Percentiles rank a stretch among this genome's conserved stretches.
Conservation (phyloP, 2,888 invertebrate genomes). For the Aporophyla nigra region DNA sequence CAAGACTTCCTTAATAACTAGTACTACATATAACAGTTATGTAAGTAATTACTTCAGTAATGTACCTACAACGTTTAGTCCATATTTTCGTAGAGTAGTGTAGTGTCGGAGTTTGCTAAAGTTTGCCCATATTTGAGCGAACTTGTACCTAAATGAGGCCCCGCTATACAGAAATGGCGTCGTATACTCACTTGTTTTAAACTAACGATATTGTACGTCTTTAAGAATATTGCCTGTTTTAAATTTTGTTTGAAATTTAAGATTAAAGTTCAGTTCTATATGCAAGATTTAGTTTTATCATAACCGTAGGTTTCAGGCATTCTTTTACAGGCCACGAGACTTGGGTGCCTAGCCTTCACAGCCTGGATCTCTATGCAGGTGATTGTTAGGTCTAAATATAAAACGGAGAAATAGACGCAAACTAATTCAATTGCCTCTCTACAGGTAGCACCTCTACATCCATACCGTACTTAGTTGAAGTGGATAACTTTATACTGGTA, state of each 20-base stretch:
- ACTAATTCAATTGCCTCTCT: too few relatives aligned
- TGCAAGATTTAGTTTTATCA: not conserved
- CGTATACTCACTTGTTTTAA: constrained; percentile 60
- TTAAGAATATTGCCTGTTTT: constrained; percentile 48
- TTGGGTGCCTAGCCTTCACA: not conserved
- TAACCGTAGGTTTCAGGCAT: not conserved
- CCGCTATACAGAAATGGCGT: constrained; percentile 53
- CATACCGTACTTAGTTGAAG: too few relatives aligned
- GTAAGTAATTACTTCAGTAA: constrained; percentile 64
- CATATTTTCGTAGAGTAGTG: constrained; percentile 63
- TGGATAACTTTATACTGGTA: too few relatives aligned
- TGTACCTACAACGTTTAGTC: constrained; percentile 60
- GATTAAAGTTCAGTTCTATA: not conserved
- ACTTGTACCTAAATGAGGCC: constrained; percentile 67
- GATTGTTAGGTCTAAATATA: too few relatives aligned
- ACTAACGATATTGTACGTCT: constrained; percentile 60
- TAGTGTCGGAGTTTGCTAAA: constrained; percentile 64
- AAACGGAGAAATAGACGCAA: too few relatives aligned
- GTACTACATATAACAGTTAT: constrained; percentile 39
- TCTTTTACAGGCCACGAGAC: not conserved
- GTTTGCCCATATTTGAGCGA: constrained; percentile 69
- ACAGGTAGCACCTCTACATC: too few relatives aligned
- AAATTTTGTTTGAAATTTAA: constrained; percentile 30
- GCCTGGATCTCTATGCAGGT: too few relatives aligned
- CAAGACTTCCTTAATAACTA: constrained; percentile 16